Conservation (phyloP, 2,113 vertebrate species). For the Cyanoderma ruficeps region DNA sequence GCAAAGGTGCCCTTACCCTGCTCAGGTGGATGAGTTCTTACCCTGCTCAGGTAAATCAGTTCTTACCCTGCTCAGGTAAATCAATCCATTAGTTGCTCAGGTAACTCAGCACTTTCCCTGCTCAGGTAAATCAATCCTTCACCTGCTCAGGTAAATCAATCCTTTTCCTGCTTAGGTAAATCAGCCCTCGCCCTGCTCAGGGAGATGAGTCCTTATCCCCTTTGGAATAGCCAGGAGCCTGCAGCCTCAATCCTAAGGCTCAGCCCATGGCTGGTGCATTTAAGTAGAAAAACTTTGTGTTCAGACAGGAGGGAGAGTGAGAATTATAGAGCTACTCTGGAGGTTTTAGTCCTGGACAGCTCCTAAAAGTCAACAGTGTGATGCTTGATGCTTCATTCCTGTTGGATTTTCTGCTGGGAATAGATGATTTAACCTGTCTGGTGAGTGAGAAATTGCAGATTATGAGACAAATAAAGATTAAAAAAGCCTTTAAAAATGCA, state of each 20-base stretch:
- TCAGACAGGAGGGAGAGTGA: neutral
- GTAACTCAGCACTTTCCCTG: neutral
- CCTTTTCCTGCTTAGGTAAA: neutral
- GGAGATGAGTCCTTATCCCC: neutral
- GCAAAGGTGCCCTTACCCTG: neutral
- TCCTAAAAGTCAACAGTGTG: neutral
- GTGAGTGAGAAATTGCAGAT: neutral
- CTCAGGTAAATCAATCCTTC: neutral
- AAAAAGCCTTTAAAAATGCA: neutral
- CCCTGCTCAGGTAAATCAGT: neutral
- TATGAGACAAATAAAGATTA: neutral
- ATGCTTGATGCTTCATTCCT: neutral
- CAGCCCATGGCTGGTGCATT: neutral
- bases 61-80: neutral
- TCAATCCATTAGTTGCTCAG: neutral
- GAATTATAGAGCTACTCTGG: neutral
- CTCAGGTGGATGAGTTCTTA: neutral
- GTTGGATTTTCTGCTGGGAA: neutral
- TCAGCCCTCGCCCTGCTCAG: neutral
- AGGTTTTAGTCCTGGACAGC: neutral
- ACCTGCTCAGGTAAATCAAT: neutral
- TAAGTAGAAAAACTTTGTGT: neutral
- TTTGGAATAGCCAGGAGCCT: rapidly evolving
- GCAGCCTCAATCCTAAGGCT: neutral
- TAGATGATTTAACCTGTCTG: neutral